Evolutionary conservation across 1,140 invertebrate species (phyloP).

Genomic region (Cotesia vestalis): DNA sequence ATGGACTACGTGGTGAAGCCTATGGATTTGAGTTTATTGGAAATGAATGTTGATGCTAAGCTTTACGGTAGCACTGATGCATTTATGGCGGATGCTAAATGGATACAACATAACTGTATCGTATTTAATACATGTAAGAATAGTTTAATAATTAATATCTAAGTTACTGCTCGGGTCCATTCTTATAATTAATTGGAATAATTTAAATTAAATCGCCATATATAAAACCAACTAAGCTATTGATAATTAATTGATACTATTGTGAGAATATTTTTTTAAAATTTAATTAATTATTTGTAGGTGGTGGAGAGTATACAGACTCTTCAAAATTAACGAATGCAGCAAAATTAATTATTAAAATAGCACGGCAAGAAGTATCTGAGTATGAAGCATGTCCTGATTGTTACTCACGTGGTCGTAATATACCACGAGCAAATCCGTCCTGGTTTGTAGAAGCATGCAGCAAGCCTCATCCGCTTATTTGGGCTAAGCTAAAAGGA

Average conservation of each 20-base stretch:
- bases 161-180: too few relatives aligned
- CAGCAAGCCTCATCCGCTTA: slow-evolving; percentile 83
- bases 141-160: slow-evolving; percentile 9
- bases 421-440: slow-evolving; percentile 81
- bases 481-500: slow-evolving; percentile 94
- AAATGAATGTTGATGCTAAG: slow-evolving; percentile 79
- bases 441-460: slow-evolving; percentile 93
- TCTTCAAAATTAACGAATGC: slow-evolving; percentile 80
- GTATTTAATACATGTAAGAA: slow-evolving; percentile 86
- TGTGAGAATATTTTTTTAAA: background rate
- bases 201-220: too few relatives aligned
- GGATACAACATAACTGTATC: slow-evolving; percentile 92
- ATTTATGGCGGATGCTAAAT: slow-evolving; percentile 88
- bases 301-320: slow-evolving; percentile 67
- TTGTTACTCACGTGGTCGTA: slow-evolving; percentile 77
- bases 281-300: slow-evolving; percentile 40
- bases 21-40: slow-evolving; percentile 82
- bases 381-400: slow-evolving; percentile 95
- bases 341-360: slow-evolving; percentile 82
- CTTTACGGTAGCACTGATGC: slow-evolving; percentile 90
- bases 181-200: too few relatives aligned
- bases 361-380: slow-evolving; percentile 84
- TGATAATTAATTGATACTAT: too few relatives aligned
- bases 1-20: slow-evolving; percentile 83
- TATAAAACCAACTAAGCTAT: too few relatives aligned